These are phyloP conservation scores for Danaus plexippus DNA, from an alignment of 1,140 invertebrate species.

Conservation along the genomic window DNA sequence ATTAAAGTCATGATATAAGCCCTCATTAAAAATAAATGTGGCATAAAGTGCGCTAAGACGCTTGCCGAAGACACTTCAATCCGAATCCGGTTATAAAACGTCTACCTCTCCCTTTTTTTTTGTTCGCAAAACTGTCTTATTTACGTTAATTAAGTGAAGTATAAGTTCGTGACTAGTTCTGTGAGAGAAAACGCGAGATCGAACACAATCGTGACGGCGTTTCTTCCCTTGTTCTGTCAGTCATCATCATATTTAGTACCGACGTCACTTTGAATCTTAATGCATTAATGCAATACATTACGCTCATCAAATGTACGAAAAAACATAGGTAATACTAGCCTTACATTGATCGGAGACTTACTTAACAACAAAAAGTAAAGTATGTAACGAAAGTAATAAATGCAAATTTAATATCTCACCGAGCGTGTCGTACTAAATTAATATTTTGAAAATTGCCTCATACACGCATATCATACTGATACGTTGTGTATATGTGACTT, in stretches of 20 bases:
- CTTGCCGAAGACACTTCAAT: constrained; percentile 38
- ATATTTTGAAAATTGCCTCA: constrained; percentile 1
- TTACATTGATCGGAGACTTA: background rate
- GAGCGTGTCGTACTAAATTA: constrained; percentile 1
- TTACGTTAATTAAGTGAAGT: constrained; percentile 70
- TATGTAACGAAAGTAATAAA: constrained; percentile 5
- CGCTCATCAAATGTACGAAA: no score
- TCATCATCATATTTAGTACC: constrained; percentile 34
- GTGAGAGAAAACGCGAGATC: constrained; percentile 39
- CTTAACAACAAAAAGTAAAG: background rate
- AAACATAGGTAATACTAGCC: no score
- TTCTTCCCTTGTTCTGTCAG: constrained; percentile 32
- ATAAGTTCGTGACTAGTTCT: constrained; percentile 68
- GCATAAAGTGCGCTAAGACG: constrained; percentile 52
- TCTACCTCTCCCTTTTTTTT: constrained; percentile 51
- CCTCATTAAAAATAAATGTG: constrained; percentile 62
- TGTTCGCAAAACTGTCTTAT: constrained; percentile 66
- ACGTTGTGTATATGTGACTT: constrained; percentile 44
- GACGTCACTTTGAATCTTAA: no score
- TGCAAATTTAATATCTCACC: background rate
- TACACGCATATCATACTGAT: constrained; percentile 5
- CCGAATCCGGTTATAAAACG: constrained; percentile 54
- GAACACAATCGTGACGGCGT: constrained; percentile 44
- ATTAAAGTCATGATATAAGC: constrained; percentile 45
- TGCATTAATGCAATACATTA: no score